Evolutionary conservation across 2,797 vertebrate genomes (phyloP), one percentile per base, ranked within the genome.

Genomic region (Natrix natrix): DNA sequence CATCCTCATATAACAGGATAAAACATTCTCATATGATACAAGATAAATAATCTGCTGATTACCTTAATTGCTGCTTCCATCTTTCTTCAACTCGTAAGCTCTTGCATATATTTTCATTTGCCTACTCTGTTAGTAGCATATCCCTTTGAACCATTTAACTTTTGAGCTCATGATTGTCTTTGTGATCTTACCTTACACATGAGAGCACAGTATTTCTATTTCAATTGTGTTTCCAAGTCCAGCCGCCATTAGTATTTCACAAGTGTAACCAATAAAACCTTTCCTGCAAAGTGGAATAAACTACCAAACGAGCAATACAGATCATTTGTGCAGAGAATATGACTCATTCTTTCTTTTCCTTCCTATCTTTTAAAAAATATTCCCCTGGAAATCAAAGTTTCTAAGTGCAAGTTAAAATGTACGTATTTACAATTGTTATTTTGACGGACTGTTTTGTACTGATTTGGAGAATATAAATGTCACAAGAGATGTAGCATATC

Each of bases 391-490:
- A 78, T 17, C 94, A 97, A 97, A 96, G 95, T 96, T 97, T 95
- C 54, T 93, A 93, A 89, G 93, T 95, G 93, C 95, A 94, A 95
- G 5, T 96, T 88, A 94, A 96, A 96, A 96, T 95, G 96, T 94
- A 94, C 94, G 96, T 95, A 94, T 94, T 96, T 97, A 96, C 96
- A 96, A 60, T 96, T 96, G 95, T 97, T 98, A 97, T 98, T 98
- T 97, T 98, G 97, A 98, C 96, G 96, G 97, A 98, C 97, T 98
- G 97, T 97, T 98, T 96, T 97, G 95, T 97, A 95, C 96, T 98
- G 97, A 98, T 97, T 98, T 97, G 97, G 97, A 97, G 97, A 97
- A 98, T 98, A 97, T 97, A 97, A 97, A 97, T 97, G 96, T 98
- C 97, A 97, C 98, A 96, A 95, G 97, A 97, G 98, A 98, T 95